Evolutionary conservation across 1,140 invertebrate genomes (phyloP), one percentile per base, ranked within the genome.

Genomic region (Daktulosphaira vitifoliae): DNA sequence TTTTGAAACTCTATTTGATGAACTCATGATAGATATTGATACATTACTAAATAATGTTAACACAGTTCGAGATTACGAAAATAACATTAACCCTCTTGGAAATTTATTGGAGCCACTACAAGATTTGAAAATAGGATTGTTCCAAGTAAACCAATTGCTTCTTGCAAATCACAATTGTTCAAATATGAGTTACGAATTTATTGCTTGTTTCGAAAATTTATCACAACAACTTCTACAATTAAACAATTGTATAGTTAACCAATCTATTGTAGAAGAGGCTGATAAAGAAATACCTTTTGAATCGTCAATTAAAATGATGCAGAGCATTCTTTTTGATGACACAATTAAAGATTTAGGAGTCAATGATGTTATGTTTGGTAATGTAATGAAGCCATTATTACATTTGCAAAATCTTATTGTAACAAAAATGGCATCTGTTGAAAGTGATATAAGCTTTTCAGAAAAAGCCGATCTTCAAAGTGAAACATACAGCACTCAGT

Each of bases 271-370:
- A 18, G 66, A 66, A 38, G 66, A 66, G 6, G 56, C 65, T 23
- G 6, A 59, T 66, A 66, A 52, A 38, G 37, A 69, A 67, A 51
- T 50, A 8, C 37, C 70, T 48, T 66, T 62, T 65, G 68, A 65
- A 51, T 42, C 65, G 59, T 70, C 70, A 59, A 50, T 67, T 46
- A 62, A 62, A 46, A 62, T 62, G 42, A 62, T 62, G 56, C 56
- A 62, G 26, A 62, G 44, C 7, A 62, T 62, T 29, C 42, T 62
- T 9, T 62, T 62, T 3, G 16, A 62, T 1, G 56, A 62, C 8
- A 11, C 25, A 8, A 62, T 62, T 20, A 39, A 62, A 15, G 56
- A 62, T 62, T 48, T 62, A 44, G 56, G 56, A 15, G 42, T 62
- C 2, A 62, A 62, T 2, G 56, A 39, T 20, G 46, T 62, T 46